These are phyloP conservation scores for Porites rus DNA, from an alignment of 92 coral and sea anemone genomes.

Conservation along the genomic window DNA sequence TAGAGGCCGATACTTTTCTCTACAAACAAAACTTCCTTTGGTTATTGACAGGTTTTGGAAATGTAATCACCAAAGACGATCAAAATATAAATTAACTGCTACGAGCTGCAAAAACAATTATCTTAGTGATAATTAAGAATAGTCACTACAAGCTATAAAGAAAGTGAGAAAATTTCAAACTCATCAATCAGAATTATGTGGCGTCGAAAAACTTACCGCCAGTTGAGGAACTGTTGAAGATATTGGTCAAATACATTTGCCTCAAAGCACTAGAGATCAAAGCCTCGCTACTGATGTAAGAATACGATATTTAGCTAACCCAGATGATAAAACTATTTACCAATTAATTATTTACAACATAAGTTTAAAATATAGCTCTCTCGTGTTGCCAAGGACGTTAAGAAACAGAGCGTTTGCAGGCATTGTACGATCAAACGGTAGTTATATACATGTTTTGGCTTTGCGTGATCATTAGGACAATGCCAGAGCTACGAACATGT, in stretches of 20 bases:
- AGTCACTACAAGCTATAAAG: not conserved
- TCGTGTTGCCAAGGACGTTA: not conserved
- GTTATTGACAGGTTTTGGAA: conserved; percentile 9
- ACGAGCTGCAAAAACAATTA: conserved; percentile 18
- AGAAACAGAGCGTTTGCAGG: too few species aligned
- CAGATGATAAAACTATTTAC: conserved; percentile 42
- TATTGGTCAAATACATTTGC: conserved; percentile 28
- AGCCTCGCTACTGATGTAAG: conserved; percentile 67
- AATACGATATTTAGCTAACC: conserved; percentile 54
- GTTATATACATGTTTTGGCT: not conserved
- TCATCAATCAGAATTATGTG: not conserved
- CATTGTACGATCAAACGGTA: not conserved
- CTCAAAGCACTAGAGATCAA: conserved; percentile 33
- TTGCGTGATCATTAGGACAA: not conserved
- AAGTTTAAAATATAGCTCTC: not conserved
- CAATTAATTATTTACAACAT: conserved; percentile 62
- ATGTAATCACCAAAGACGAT: not conserved
- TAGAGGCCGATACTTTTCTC: not conserved
- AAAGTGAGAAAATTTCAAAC: not conserved
- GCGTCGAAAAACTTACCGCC: conserved; percentile 13
- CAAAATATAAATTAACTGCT: conserved; percentile 6
- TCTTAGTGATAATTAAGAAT: not conserved
- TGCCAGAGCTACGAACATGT: not conserved
- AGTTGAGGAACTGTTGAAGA: conserved; percentile 21
- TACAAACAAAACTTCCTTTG: not conserved